Percentiles rank a stretch among this genome's conserved stretches.
These are phyloP conservation scores for Hormaphis cornu DNA, from an alignment of 1,140 invertebrate species.

Conservation along the genomic window DNA sequence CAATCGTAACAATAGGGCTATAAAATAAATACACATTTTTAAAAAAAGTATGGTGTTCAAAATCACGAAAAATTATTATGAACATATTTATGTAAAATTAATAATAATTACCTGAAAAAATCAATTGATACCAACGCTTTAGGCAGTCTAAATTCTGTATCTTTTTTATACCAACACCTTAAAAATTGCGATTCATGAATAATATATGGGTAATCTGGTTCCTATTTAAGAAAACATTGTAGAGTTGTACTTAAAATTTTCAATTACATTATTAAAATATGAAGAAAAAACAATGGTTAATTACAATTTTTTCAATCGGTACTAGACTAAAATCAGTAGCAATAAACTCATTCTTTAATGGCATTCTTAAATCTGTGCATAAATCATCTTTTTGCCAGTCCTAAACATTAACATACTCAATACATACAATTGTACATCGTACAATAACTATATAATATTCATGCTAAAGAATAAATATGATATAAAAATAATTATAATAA, in stretches of 20 bases:
- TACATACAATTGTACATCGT: constrained; percentile 51
- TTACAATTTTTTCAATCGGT: constrained; percentile 47
- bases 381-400: constrained; percentile 58
- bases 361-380: constrained; percentile 60
- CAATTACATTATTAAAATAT: too few relatives aligned
- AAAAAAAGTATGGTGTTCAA: too few relatives aligned
- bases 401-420: constrained; percentile 42
- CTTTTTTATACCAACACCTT: constrained; percentile 88
- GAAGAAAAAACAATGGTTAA: too few relatives aligned
- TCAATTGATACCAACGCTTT: constrained; percentile 75
- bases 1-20: constrained; percentile 76
- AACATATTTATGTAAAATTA: too few relatives aligned
- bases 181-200: constrained; percentile 68
- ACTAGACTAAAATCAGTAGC: constrained; percentile 74
- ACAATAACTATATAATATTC: background rate
- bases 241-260: background rate
- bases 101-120: constrained; percentile 56
- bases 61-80: too few relatives aligned
- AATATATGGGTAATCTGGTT: constrained; percentile 55
- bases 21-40: constrained; percentile 38
- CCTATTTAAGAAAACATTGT: constrained; percentile 33
- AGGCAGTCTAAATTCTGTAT: constrained; percentile 81
- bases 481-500: background rate
- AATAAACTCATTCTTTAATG: constrained; percentile 84
- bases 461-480: background rate